Conservation (phyloP, 37 sponge, comb jelly and placozoan species). For the Hexactinellida sp. region DNA sequence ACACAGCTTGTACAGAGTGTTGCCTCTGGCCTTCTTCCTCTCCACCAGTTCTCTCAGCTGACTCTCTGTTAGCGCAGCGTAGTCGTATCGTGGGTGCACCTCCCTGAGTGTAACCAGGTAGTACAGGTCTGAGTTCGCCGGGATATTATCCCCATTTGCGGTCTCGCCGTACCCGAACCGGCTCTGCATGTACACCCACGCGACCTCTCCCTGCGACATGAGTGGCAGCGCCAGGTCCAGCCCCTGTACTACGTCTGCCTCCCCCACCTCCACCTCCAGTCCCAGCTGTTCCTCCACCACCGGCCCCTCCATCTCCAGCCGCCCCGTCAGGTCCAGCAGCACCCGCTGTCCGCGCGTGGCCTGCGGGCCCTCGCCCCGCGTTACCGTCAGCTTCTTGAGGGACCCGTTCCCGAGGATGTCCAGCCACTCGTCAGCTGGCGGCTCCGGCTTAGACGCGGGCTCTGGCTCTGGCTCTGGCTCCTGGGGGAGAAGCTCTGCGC, state of each 20-base stretch:
- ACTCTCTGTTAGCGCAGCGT: neutral
- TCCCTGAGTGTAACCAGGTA: neutral
- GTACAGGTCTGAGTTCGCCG: neutral
- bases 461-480: neutral
- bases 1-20: neutral
- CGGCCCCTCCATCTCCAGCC: neutral
- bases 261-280: neutral
- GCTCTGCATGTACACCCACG: neutral
- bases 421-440: neutral
- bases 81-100: neutral
- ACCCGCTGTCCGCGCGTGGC: neutral
- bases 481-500: neutral
- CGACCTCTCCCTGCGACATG: neutral
- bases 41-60: neutral
- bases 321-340: neutral
- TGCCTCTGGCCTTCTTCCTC: neutral
- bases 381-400: neutral
- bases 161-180: neutral
- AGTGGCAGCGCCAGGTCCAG: neutral
- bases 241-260: neutral
- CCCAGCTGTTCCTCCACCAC: neutral
- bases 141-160: neutral
- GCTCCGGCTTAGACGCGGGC: neutral
- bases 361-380: neutral
- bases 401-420: neutral